Base-by-base conservation (phyloP, 2,113 vertebrate species). In the Bucco capensis region DNA sequence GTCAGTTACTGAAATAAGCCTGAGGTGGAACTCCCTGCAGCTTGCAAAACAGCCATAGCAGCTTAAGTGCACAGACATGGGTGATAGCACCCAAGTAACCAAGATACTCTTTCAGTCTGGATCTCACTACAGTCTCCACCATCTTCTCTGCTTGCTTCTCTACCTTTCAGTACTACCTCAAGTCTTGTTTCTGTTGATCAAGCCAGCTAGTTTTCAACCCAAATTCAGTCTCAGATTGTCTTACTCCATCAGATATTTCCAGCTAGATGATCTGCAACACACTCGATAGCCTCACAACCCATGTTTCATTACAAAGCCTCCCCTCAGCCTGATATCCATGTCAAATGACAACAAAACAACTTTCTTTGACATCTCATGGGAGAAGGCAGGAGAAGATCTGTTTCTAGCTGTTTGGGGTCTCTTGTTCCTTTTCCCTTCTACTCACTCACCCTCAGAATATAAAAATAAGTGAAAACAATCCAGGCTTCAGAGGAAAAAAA, bases 301-400 rank as follows among this genome's bases (percentile, higher is more conserved):
- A 2, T 4, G 8, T 69, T 64, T 60, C 78, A 27, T 33, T 31
- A 33, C 18, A 46, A 65, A 79, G 5, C 9, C 17, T 73, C 31
- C 18, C 31, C 18, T 16, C 40, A 13, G 24, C 30, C 10, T 3
- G 5, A 44, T 5, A 3, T 3, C 5, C 10, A 8, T 5, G 5
- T 49, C 56, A 72, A 71, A 81, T 18, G 15, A 46, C 49, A 86
- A 28, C 31, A 47, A 30, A 85, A 64, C 44, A 78, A 30, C n/a
- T 71, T 75, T 1, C 40, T 67, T 51, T 69, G 77, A 38, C 8
- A 28, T 15, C 12, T 25, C n/a, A 35, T 3, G 71, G n/a, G 22
- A 56, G 13, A 83, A 5, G 4, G 9, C 25, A 75, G n/a, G 14
- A 75, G 11, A 65, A 14, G 14, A 57, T 40, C 2, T 25, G 6